phyloP scores from a whole-genome alignment of 2,888 invertebrate genomes.

The Polymixis flavicincta region DNA sequence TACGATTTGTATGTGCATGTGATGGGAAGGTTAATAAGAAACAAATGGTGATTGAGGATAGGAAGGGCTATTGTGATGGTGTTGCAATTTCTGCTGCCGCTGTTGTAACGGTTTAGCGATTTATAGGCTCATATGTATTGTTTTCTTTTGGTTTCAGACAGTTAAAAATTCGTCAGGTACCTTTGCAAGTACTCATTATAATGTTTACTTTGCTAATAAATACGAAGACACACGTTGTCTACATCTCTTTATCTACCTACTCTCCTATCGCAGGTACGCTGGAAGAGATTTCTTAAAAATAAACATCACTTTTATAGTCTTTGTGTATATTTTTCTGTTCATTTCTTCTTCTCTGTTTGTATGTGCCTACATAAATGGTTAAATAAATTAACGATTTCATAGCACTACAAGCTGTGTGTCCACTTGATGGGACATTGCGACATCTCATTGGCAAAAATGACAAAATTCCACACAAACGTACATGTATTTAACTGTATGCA shows the following conservation, averaged over 20 bases:
- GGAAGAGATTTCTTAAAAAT: no score
- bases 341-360: no score
- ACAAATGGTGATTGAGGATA: slow-evolving; percentile 8
- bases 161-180: not conserved
- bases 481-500: not conserved
- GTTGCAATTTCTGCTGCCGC: not conserved
- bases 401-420: not conserved
- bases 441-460: not conserved
- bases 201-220: not conserved
- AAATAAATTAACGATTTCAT: not conserved
- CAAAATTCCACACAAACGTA: not conserved
- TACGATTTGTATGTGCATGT: slow-evolving; percentile 33
- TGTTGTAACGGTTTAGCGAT: no score
- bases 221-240: not conserved
- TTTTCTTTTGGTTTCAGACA: not conserved
- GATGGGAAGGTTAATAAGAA: slow-evolving; percentile 5
- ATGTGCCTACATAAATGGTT: no score
- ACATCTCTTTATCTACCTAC: no score
- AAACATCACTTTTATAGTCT: no score
- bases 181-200: not conserved
- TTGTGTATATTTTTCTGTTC: no score
- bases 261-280: no score
- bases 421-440: not conserved
- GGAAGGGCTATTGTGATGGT: no score
- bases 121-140: no score